Evolutionary conservation across 1,140 invertebrate species (phyloP).

Genomic region (Bombyx mori): ASM3026992v2 NC_085111.1:7670501-7671000

Average conservation of each 20-base stretch:
- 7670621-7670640: conserved; percentile 69
- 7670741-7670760: conserved; percentile 52
- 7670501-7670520: conserved; percentile 74
- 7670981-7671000: conserved; percentile 65
- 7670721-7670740: conserved; percentile 39
- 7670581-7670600: conserved; percentile 75
- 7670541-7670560: conserved; percentile 73
- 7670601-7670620: conserved; percentile 76
- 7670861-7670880: conserved; percentile 65
- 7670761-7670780: conserved; percentile 65
- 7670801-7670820: conserved; percentile 66
- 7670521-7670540: conserved; percentile 74
- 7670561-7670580: conserved; percentile 75
- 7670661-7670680: conserved; percentile 67
- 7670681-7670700: conserved; percentile 66
- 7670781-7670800: conserved; percentile 69
- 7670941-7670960: conserved; percentile 69
- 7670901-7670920: conserved; percentile 60
- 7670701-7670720: conserved; percentile 55
- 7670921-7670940: conserved; percentile 70
- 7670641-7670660: conserved; percentile 48
- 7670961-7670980: conserved; percentile 71
- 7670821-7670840: conserved; percentile 57
- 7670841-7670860: conserved; percentile 65
- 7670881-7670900: conserved; percentile 18